Conservation (phyloP, 2,888 invertebrate genomes). For the Glaucopsyche alexis region DNA sequence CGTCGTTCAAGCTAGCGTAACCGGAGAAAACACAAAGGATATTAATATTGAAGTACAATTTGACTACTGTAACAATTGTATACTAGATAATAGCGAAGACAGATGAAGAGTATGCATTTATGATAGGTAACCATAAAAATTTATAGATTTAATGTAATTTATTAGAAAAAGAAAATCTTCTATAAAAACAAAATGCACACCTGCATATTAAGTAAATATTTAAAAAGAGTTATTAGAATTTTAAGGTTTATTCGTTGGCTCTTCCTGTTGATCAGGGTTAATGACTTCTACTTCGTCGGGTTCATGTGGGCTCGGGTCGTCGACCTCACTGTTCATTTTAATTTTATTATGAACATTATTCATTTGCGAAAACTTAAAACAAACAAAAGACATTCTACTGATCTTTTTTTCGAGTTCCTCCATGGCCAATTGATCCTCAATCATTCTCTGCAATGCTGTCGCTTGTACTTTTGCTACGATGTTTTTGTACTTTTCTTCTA, state of each 20-base stretch:
- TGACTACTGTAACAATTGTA: too few relatives aligned
- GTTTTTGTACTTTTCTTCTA: conserved; percentile 68
- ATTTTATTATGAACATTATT: background rate
- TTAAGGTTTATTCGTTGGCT: background rate
- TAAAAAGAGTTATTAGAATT: background rate
- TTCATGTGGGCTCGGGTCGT: background rate
- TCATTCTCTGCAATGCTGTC: conserved; percentile 65
- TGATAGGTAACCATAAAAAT: too few relatives aligned
- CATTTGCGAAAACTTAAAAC: background rate
- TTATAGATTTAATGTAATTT: background rate
- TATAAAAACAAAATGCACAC: background rate
- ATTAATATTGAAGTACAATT: too few relatives aligned
- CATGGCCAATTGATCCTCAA: conserved; percentile 65
- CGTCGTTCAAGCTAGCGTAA: too few relatives aligned
- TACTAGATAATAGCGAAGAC: background rate
- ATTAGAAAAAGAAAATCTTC: background rate
- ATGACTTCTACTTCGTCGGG: background rate
- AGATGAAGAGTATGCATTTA: background rate
- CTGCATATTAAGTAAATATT: too few relatives aligned
- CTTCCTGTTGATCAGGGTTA: background rate
- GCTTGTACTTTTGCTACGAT: conserved; percentile 69
- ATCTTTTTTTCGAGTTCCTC: conserved; percentile 63
- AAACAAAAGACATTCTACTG: conserved; percentile 37
- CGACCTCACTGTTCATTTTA: background rate
- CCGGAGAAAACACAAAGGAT: too few relatives aligned